Base-by-base conservation (phyloP, 2,888 invertebrate species). In the Teleiodes luculella region DNA sequence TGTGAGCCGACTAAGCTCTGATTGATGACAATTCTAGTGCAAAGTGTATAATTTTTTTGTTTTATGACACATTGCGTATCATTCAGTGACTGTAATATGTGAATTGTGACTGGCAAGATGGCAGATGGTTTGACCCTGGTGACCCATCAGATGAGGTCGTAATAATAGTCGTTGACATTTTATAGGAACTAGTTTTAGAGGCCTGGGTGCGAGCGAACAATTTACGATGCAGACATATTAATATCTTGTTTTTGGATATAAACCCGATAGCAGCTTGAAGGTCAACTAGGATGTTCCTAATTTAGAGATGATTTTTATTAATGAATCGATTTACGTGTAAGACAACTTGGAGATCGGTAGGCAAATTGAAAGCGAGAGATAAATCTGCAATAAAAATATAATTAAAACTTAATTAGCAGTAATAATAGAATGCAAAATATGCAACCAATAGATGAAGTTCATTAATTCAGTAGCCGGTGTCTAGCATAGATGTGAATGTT, bases 131-230 rank as follows among this genome's bases (percentile, higher is more conserved):
- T 76, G 76, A 80, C 78, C 74, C 72, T 62, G 64, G 55, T 76
- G 80, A 83, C 83, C 83, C 68, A 59, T 58, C 56, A 43, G n/a
- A 49, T 59, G 63, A 63, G 65, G 57, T 59, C 70, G 69, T 85
- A 86, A 86, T 86, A 85, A 85, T 86, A 86, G 76, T 64, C 56
- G 80, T 79, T 86, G 84, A 82, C 83, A 88, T 86, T 87, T 85
- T 79, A 62, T 63, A 66, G 56, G 57, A 86, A 86, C 87, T 79
- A 73, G 86, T 86, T 86, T 73, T 61, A 65, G 72, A 72, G 75
- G 73, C 66, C 67, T 67, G 62, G 65, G 58, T 63, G 58, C 64
- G 59, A 63, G 57, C 24, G 14, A 14, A 2, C 10, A 68, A 64
- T 72, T 66, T 66, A 67, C 62, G 58, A 62, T 57, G 60, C 57